These are phyloP conservation scores for Euphysa ruthae DNA, from an alignment of 30 jellyfish, hydroid and myxozoan species.

Conservation along the genomic window DNA sequence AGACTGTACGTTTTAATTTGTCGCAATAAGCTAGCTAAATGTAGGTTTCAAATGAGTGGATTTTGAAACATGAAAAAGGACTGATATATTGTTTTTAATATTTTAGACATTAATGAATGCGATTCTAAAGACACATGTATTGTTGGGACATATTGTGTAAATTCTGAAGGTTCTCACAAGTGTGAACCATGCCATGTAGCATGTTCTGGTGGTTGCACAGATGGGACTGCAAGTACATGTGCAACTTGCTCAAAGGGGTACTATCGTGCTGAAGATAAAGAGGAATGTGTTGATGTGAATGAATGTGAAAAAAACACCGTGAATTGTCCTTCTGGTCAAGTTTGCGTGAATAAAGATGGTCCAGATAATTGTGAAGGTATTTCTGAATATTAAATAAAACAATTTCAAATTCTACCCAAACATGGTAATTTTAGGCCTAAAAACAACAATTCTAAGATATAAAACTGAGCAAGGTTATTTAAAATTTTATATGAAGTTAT, in stretches of 20 bases:
- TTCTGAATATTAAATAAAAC: too few species aligned
- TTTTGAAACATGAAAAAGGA: too few species aligned
- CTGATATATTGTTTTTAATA: too few species aligned
- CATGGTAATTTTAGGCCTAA: too few species aligned
- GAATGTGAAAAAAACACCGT: constrained; percentile 24
- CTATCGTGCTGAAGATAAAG: constrained; percentile 25
- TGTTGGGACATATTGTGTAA: constrained; percentile 58
- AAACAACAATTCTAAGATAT: too few species aligned
- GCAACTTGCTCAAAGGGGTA: constrained; percentile 61
- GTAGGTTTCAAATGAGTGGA: too few species aligned
- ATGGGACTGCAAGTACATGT: constrained; percentile 54
- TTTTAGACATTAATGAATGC: constrained; percentile 78
- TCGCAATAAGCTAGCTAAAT: too few species aligned
- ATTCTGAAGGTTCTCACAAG: constrained; percentile 51
- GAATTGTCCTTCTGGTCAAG: constrained; percentile 22
- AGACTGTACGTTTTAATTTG: too few species aligned
- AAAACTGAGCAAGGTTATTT: too few species aligned
- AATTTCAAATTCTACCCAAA: too few species aligned
- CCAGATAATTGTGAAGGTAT: constrained; percentile 51
- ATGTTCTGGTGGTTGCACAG: constrained; percentile 45
- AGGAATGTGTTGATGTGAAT: constrained; percentile 57
- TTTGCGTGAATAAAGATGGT: constrained; percentile 32
- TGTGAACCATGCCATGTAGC: constrained; percentile 40
- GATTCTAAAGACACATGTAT: constrained; percentile 27
- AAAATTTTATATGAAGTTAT: too few species aligned